These are phyloP conservation scores for Seira ritae DNA, from an alignment of 2,888 invertebrate genomes.

Conservation along the genomic window DNA sequence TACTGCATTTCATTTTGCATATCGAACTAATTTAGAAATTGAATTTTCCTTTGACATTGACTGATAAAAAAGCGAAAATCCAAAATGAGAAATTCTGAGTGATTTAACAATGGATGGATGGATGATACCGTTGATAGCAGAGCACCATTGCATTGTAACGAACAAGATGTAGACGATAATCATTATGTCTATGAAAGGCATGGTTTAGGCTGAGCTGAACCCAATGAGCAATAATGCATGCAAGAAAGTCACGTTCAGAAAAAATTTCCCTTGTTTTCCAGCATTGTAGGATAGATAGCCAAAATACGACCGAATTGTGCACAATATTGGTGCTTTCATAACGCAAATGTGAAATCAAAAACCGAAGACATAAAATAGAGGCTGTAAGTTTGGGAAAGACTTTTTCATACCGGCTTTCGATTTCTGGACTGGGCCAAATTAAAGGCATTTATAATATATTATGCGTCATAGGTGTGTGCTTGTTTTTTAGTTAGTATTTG, in stretches of 20 bases:
- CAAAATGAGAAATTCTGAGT: background rate
- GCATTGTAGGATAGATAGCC: constrained; percentile 19
- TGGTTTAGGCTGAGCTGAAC: background rate
- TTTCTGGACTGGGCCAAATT: background rate
- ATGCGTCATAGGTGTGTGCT: background rate
- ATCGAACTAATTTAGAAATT: constrained; percentile 1
- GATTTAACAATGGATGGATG: background rate
- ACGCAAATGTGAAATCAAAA: background rate
- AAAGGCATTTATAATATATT: background rate
- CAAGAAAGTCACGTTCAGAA: constrained; percentile 1
- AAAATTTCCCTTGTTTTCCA: constrained; percentile 12
- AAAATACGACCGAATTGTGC: background rate
- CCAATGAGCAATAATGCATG: background rate
- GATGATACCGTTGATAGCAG: background rate
- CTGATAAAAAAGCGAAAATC: constrained; percentile 21
- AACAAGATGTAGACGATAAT: constrained; percentile 5
- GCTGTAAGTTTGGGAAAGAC: background rate
- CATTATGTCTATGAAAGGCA: background rate
- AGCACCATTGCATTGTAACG: background rate
- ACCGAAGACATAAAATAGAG: background rate
- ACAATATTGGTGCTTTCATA: background rate
- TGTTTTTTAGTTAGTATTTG: too few relatives aligned
- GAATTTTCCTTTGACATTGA: constrained; percentile 14
- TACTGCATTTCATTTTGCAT: background rate
- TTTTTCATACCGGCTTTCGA: background rate